phyloP scores from a whole-genome alignment of 1,140 invertebrate species.

The Drepana arcuata region DNA sequence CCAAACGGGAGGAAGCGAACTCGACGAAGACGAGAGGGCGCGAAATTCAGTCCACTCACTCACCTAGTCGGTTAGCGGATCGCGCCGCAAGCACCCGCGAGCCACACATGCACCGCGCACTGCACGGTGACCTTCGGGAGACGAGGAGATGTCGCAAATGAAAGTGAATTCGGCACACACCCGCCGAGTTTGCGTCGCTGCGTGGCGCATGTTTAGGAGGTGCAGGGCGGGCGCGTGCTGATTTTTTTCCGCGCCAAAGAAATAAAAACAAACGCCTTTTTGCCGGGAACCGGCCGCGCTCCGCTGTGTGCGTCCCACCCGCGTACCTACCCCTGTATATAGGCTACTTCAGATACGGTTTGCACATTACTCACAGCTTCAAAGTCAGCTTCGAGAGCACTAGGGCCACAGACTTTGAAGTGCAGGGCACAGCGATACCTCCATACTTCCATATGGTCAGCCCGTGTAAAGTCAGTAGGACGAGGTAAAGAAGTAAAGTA shows the following conservation, averaged over 20 bases:
- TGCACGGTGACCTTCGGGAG: conserved; percentile 68
- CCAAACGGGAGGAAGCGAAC: conserved; percentile 52
- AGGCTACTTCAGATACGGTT: no score
- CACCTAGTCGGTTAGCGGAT: conserved; percentile 60
- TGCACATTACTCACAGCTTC: no score
- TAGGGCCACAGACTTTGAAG: no score
- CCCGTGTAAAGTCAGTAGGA: no score
- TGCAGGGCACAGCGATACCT: no score
- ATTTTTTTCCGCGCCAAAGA: conserved; percentile 66
- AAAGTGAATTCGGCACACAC: conserved; percentile 68
- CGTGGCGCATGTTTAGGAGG: conserved; percentile 68
- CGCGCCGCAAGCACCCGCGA: conserved; percentile 39
- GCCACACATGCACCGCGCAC: conserved; percentile 16
- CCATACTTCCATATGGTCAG: no score
- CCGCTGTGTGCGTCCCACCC: conserved; percentile 16
- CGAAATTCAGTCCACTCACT: conserved; percentile 53
- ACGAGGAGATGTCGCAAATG: conserved; percentile 68
- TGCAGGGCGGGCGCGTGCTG: conserved; percentile 63
- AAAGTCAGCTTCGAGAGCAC: no score
- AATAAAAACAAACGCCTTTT: conserved; percentile 67
- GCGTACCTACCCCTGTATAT: conserved; percentile 4
- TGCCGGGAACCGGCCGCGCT: conserved; percentile 43
- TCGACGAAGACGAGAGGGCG: conserved; percentile 41
- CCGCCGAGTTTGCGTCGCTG: conserved; percentile 44
- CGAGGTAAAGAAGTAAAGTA: no score